Base-by-base conservation (phyloP, 1,140 invertebrate genomes). In the Drosophila pachea region DNA sequence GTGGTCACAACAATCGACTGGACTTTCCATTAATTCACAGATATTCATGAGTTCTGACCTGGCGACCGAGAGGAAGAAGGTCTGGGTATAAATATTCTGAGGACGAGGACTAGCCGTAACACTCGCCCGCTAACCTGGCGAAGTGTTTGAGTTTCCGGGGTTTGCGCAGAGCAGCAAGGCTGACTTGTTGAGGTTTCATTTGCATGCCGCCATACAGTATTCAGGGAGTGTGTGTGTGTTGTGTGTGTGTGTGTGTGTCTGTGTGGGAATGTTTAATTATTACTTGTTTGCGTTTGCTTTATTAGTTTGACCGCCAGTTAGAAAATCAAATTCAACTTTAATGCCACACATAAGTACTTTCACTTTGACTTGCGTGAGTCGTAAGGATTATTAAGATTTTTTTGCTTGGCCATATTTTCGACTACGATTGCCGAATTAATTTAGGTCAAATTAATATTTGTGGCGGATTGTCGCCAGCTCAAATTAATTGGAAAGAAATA, bases 101-200 rank as follows among this genome's bases (percentile, higher is more conserved):
- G 59, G 55, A 70, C 68, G 68, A 60, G 53, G 53, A 53, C 38
- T 4, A 4, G 45, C 32, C 48, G 31, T 36, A 14, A n/a, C 64
- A 63, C 61, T 67, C 40, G 58, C 38, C 60, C 47, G 64, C 73
- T 55, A 69, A 82, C 33, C 71, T 68, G 70, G 77, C 50, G 73
- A 76, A 76, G 48, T 73, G 73, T 79, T 76, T 76, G 73, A 43
- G 79, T 68, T 78, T 76, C 79, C 72, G 72, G 63, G 64, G 48
- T 67, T 72, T 53, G 22, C 16, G 53, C 49, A 5, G 31, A 53
- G n/a, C 16, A 43, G 38, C n/a, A 22, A 35, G 64, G 75, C 66
- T 84, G 79, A 86, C 79, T 84, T 79, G 79, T 86, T 79, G 81
- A 84, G 79, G 79, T 81, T 86, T 79, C 55, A 84, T 84, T 84